Conservation (phyloP, 2,888 invertebrate species). For the Epirrhoe tristata region DNA sequence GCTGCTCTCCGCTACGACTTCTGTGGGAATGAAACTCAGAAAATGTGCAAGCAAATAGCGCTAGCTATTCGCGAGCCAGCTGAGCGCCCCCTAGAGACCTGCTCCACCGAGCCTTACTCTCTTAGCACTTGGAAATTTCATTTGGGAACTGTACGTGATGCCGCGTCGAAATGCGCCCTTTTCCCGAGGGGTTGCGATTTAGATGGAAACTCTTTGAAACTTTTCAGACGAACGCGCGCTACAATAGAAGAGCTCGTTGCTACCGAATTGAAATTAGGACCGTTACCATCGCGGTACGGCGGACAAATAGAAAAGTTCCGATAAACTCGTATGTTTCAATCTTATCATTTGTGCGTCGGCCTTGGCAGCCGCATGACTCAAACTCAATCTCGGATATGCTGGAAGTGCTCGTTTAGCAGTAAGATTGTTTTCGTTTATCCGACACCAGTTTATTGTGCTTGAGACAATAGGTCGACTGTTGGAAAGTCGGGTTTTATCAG, state of each 20-base stretch:
- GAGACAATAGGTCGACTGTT: conserved; percentile 63
- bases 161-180: conserved; percentile 71
- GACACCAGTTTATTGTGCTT: conserved; percentile 56
- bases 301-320: conserved; percentile 69
- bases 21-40: conserved; percentile 52
- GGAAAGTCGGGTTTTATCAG: conserved; percentile 53
- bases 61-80: conserved; percentile 55
- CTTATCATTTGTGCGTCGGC: conserved; percentile 51
- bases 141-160: conserved; percentile 77
- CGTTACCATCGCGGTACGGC: conserved; percentile 60
- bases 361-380: conserved; percentile 53
- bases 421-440: conserved; percentile 57
- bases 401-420: conserved; percentile 49
- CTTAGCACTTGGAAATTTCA: conserved; percentile 77
- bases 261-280: conserved; percentile 76
- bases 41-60: conserved; percentile 61
- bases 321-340: conserved; percentile 60
- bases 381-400: conserved; percentile 45
- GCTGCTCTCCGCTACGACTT: conserved; percentile 44
- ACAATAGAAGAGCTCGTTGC: conserved; percentile 70
- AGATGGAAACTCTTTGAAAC: conserved; percentile 66
- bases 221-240: conserved; percentile 62
- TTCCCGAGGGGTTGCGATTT: conserved; percentile 65
- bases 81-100: conserved; percentile 55
- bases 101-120: conserved; percentile 57